Conservation (phyloP, 2,797 vertebrate genomes). For the Prionace glauca region DNA sequence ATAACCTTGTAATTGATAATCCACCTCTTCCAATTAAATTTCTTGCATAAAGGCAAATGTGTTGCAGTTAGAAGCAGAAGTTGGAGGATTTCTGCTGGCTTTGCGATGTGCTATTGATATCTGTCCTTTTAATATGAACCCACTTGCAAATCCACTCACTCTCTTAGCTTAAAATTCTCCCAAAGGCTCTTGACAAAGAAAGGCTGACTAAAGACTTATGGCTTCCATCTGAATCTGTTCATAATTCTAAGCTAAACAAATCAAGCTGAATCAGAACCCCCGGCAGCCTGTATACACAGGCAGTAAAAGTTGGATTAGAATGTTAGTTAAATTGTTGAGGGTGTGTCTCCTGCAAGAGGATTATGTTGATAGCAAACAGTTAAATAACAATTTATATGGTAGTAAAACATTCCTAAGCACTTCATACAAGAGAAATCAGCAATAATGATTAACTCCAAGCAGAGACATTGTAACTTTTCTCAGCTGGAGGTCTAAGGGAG, state of each 20-base stretch:
- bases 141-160: neutral
- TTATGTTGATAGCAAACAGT: neutral
- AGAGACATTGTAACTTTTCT: neutral
- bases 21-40: neutral
- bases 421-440: neutral
- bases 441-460: neutral
- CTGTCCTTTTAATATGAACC: neutral
- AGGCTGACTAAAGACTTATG: neutral
- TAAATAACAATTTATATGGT: neutral
- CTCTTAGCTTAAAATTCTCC: neutral
- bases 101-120: neutral
- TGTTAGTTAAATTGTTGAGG: neutral
- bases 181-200: neutral
- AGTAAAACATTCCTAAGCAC: neutral
- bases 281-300: neutral
- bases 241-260: neutral
- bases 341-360: neutral
- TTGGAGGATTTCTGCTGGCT: neutral
- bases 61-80: neutral
- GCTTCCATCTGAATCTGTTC: neutral
- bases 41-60: neutral
- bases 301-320: neutral
- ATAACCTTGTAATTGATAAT: neutral
- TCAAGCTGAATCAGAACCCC: neutral
- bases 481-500: too few species aligned